Evolutionary conservation across 1,140 invertebrate genomes (phyloP).

Genomic region (Listronotus oregonensis): DNA sequence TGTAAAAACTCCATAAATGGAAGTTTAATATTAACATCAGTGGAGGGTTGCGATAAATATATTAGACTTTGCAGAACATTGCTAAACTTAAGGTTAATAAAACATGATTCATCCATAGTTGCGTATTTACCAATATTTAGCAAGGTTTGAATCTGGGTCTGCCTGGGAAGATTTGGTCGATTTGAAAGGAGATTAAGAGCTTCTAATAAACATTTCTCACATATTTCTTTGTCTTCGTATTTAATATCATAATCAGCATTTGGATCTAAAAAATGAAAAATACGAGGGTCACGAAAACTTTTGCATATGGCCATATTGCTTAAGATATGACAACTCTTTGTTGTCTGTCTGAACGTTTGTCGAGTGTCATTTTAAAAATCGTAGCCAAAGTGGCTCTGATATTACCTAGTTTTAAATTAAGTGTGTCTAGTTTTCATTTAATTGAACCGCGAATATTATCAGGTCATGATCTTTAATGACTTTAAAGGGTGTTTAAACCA

Average conservation of each 20-base stretch:
- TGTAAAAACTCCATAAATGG: slow-evolving; percentile 8
- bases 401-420: too few species aligned
- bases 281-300: too few species aligned
- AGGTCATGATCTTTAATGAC: too few species aligned
- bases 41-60: not conserved
- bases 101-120: slow-evolving; percentile 18
- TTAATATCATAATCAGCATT: slow-evolving; percentile 12
- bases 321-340: too few species aligned
- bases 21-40: slow-evolving; percentile 1
- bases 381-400: too few species aligned
- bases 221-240: slow-evolving; percentile 21
- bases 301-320: too few species aligned
- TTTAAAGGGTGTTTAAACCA: too few species aligned
- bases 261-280: slow-evolving; percentile 14
- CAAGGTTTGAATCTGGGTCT: slow-evolving; percentile 4
- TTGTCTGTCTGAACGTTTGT: too few species aligned
- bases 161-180: slow-evolving; percentile 2
- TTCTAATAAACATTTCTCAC: slow-evolving; percentile 23
- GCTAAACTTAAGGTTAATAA: slow-evolving; percentile 20
- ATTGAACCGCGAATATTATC: too few species aligned
- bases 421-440: too few species aligned
- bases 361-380: too few species aligned
- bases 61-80: slow-evolving; percentile 6
- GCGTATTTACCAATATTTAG: slow-evolving; percentile 13
- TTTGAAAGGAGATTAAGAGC: slow-evolving; percentile 3